Conservation (phyloP, 64 coral and sea anemone genomes). For the Pocillopora damicornis region DNA sequence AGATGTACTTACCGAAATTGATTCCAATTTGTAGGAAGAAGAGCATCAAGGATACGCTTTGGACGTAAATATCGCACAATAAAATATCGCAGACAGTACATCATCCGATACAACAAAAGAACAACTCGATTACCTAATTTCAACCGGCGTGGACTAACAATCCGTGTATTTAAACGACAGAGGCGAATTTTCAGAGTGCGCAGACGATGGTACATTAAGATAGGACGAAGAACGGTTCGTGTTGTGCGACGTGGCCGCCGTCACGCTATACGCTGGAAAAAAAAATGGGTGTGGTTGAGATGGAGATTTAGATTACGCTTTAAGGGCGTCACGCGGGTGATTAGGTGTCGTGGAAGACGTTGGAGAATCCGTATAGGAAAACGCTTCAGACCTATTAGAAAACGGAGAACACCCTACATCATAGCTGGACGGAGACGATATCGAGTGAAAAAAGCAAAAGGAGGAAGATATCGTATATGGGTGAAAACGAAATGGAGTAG, state of each 20-base stretch:
- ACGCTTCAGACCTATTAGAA: not conserved
- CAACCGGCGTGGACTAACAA: not conserved
- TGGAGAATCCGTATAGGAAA: not conserved
- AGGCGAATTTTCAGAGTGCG: not conserved
- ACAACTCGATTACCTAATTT: not conserved
- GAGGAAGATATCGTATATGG: not conserved
- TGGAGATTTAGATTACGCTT: constrained; percentile 3
- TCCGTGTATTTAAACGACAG: not conserved
- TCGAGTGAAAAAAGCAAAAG: not conserved
- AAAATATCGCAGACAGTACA: not conserved
- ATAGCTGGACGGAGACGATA: not conserved
- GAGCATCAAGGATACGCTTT: not conserved
- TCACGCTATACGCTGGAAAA: not conserved
- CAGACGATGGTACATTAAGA: not conserved
- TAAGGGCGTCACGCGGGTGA: not conserved
- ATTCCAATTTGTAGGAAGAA: not conserved
- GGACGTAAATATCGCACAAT: not conserved
- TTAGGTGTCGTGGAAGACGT: constrained; percentile 4
- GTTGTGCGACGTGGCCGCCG: not conserved
- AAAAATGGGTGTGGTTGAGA: not conserved
- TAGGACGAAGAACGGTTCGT: not conserved
- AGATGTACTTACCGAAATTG: not conserved
- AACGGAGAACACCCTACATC: not conserved
- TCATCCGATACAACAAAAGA: not conserved
- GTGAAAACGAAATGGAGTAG: not conserved